Evolutionary conservation across 2,797 vertebrate genomes (phyloP), one percentile per base, ranked within the genome.

Genomic region (Coregonus sp.): DNA sequence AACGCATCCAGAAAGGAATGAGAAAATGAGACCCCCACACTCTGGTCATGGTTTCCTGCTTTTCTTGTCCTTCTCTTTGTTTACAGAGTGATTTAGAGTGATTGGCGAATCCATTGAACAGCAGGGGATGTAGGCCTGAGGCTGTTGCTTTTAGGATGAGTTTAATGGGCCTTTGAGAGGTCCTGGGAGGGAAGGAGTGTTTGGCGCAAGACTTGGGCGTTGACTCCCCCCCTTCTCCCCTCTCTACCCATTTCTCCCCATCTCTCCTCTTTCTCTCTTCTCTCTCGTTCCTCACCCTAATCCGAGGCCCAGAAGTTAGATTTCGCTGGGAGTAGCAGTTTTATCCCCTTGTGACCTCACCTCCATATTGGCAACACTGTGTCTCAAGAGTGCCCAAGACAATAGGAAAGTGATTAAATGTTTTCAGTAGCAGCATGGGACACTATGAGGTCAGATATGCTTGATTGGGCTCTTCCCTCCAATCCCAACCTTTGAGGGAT

Each of bases 401-500:
- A n/a, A 40, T 31, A 25, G 25, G 56, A 15, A 72, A 66, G 79
- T 85, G 79, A 82, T 50, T 35, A 52, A 81, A 68, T 82, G 84
- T 79, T 85, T 81, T 56, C 52, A 76, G 54, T 68, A 81, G 76
- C 73, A 83, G 78, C 76, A 70, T 83, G 80, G 82, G 77, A 74
- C 72, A 29, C 65, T 11, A 47, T 59, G 80, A 81, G 77, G 75
- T 81, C 72, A 76, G 71, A 47, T 47, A 47, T 12, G 73, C 71
- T 84, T 76, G 47, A 59, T 50, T 83, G 54, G 70, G 20, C 51
- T 80, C 78, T 75, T 78, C 80, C 74, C 54, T 70, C 51, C 74
- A 78, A 75, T 80, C 56, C 72, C 67, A 65, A 72, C 35, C 71
- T 74, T 56, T 50, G 20, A 52, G 16, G 35, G 35, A 74, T 76